Conservation (phyloP, 2,888 invertebrate species). For the Ichneumoninae sp. region DNA sequence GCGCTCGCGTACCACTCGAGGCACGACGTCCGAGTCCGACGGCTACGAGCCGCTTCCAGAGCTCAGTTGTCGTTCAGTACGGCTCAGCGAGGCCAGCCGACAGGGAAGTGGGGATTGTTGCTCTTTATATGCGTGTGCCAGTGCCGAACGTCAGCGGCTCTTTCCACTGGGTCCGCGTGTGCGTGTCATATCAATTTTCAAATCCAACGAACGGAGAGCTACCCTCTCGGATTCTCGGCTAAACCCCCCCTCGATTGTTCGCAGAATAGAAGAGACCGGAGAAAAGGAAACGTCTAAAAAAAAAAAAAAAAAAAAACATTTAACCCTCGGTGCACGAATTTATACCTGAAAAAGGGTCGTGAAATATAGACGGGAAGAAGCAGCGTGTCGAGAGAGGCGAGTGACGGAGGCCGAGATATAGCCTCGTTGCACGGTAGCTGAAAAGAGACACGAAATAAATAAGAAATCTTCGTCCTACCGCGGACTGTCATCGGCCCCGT, state of each 20-base stretch:
- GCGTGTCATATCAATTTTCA: conserved; percentile 45
- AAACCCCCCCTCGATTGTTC: background rate
- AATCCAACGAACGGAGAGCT: conserved; percentile 17
- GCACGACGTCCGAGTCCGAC: conserved; percentile 74
- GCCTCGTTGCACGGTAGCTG: background rate
- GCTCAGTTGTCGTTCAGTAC: conserved; percentile 86
- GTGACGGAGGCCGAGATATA: conserved; percentile 33
- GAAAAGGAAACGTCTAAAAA: conserved; percentile 1
- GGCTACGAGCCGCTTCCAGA: conserved; percentile 84
- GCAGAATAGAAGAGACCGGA: background rate
- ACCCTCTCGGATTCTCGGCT: conserved; percentile 25
- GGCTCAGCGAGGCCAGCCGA: conserved; percentile 83
- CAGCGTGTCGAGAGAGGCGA: conserved; percentile 16
- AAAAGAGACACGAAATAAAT: conserved; percentile 14
- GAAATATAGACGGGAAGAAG: conserved; percentile 33
- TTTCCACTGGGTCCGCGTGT: conserved; percentile 34
- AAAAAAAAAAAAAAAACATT: conserved; percentile 24
- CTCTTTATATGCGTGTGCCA: conserved; percentile 54
- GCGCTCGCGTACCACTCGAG: conserved; percentile 84
- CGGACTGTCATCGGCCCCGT: conserved; percentile 37
- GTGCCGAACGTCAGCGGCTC: conserved; percentile 4
- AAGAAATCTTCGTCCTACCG: conserved; percentile 38
- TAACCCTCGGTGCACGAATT: conserved; percentile 52
- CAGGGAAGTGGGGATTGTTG: conserved; percentile 79
- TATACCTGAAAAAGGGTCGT: conserved; percentile 54